Evolutionary conservation across 2,888 invertebrate species (phyloP).

Genomic region (Pantelozetes paolii): DNA sequence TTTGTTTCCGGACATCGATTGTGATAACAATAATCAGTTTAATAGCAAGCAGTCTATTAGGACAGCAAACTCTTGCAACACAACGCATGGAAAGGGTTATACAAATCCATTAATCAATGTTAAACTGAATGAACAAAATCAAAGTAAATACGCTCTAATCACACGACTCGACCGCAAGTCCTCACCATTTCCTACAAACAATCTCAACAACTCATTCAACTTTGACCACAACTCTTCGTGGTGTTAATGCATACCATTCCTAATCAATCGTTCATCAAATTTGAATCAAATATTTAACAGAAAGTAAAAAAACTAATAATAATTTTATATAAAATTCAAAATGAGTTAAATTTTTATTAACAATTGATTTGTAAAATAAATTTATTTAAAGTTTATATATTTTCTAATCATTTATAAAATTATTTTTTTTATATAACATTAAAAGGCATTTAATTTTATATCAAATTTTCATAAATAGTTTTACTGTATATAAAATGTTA

Average conservation of each 20-base stretch:
- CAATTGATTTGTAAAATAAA: too few species aligned
- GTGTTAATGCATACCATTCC: constrained; percentile 13
- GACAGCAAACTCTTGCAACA: background rate
- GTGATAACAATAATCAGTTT: constrained; percentile 19
- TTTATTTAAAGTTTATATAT: too few species aligned
- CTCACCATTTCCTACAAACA: background rate
- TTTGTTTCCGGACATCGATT: background rate
- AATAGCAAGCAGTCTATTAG: background rate
- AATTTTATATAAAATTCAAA: too few species aligned
- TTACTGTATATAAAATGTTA: too few species aligned
- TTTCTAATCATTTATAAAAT: too few species aligned
- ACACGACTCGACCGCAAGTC: constrained; percentile 23
- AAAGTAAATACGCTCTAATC: constrained; percentile 26
- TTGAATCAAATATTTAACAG: too few species aligned
- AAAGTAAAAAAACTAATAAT: too few species aligned
- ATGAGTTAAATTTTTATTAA: too few species aligned
- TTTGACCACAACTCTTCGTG: constrained; percentile 19
- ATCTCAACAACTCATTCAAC: background rate
- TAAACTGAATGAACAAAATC: background rate
- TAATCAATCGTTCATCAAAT: background rate
- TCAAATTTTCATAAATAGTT: too few species aligned
- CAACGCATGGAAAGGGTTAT: background rate
- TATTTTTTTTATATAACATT: too few species aligned
- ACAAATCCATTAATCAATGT: constrained; percentile 12
- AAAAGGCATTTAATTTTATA: too few species aligned